Conservation (phyloP, 2,797 vertebrate species). For the Stomatorhinus walkeri region DNA sequence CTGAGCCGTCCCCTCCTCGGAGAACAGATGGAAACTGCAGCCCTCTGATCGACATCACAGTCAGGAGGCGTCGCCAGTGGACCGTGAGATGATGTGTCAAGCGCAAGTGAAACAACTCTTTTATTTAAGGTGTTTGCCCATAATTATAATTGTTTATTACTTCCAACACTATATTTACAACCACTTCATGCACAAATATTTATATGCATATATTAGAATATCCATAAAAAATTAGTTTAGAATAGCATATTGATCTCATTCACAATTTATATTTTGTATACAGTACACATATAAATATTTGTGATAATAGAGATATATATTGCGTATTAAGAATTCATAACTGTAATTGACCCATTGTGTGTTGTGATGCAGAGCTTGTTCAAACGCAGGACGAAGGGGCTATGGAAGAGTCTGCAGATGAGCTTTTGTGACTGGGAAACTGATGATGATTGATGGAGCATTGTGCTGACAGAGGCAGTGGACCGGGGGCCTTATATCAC, state of each 20-base stretch:
- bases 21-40: slow-evolving; percentile 3
- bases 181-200: not conserved
- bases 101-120: not conserved
- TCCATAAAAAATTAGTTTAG: not conserved
- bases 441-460: not conserved
- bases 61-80: not conserved
- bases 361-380: not conserved
- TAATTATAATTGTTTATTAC: not conserved
- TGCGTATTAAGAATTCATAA: not conserved
- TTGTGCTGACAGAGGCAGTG: not conserved
- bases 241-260: not conserved
- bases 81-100: not conserved
- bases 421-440: not conserved
- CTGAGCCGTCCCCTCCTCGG: not conserved
- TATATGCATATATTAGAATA: not conserved
- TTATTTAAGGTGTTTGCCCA: not conserved
- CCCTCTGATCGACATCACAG: not conserved
- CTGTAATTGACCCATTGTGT: not conserved
- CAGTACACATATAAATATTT: not conserved
- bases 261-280: slow-evolving; percentile 1
- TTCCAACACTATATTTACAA: not conserved
- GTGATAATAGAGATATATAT: not conserved
- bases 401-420: not conserved
- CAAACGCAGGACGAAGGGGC: not conserved
- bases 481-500: not conserved